Base-by-base conservation (phyloP, 2,888 invertebrate genomes). In the Athripsodes cinereus region DNA sequence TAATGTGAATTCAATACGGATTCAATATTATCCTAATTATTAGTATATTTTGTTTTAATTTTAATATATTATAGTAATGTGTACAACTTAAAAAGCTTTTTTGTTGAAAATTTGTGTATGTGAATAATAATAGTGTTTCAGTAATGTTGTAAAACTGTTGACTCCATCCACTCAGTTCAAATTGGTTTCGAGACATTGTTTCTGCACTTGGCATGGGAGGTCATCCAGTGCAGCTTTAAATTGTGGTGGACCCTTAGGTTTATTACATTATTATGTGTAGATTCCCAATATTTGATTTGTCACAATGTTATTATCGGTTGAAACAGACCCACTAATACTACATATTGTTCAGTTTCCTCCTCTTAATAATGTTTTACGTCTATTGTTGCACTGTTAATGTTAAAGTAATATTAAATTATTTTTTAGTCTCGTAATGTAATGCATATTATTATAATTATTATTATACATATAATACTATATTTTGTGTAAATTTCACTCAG, bases 301-400 rank as follows among this genome's bases (percentile, higher is more conserved):
- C n/a, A n/a, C n/a, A n/a, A n/a, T n/a, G n/a, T n/a, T n/a, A n/a
- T n/a, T n/a, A n/a, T n/a, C n/a, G n/a, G n/a, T n/a, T n/a, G n/a
- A n/a, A n/a, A n/a, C n/a, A n/a, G n/a, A n/a, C n/a, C n/a, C n/a
- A n/a, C n/a, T n/a, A n/a, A n/a, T n/a, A n/a, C n/a, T n/a, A n/a
- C n/a, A n/a, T n/a, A n/a, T n/a, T n/a, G 5, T 26, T 26, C 26
- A 26, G 26, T 26, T 26, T 26, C 26, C 26, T 26, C 26, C 26
- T 6, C 10, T 6, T 10, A 26, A 26, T 10, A n/a, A n/a, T n/a
- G n/a, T n/a, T n/a, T n/a, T n/a, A n/a, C n/a, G n/a, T 26, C 13
- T 40, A 40, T 40, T 40, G 40, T 40, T 40, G 40, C 40, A 40
- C 40, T 40, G 40, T 40, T 40, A 40, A 40, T 40, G 40, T 40